A percentile compares a stretch with the other conserved stretches of the same genome.
Conservation (phyloP, 2,113 vertebrate species). For the Esox niger region DNA sequence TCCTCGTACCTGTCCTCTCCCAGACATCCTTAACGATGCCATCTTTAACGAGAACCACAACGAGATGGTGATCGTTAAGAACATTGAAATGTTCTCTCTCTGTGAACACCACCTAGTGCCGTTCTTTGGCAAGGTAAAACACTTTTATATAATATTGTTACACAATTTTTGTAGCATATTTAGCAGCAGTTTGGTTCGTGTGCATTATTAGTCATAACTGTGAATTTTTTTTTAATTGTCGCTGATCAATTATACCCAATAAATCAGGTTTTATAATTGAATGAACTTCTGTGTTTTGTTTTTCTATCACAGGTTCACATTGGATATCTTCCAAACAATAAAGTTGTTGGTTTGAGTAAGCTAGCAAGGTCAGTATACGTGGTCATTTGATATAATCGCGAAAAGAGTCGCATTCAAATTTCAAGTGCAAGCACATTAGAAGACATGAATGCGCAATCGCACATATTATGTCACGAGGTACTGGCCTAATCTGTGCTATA, state of each 20-base stretch:
- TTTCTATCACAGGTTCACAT: conserved; percentile 85
- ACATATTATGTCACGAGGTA: background rate
- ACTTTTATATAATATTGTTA: too few relatives aligned
- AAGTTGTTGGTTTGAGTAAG: conserved; percentile 97
- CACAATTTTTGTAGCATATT: too few relatives aligned
- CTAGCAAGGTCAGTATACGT: conserved; percentile 86
- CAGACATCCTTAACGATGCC: conserved; percentile 95
- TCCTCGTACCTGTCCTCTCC: conserved; percentile 33
- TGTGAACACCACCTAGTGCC: conserved; percentile 98
- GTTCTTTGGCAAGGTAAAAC: conserved; percentile 94
- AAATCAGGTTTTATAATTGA: too few relatives aligned
- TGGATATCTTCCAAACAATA: conserved; percentile 96
- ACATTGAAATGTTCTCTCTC: conserved; percentile 99
- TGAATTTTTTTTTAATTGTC: too few relatives aligned
- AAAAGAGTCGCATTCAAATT: too few relatives aligned
- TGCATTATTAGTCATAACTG: too few relatives aligned
- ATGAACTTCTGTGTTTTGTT: too few relatives aligned
- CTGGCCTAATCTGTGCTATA: background rate
- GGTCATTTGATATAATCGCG: too few relatives aligned
- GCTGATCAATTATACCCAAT: too few relatives aligned
- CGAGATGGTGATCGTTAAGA: conserved; percentile 99
- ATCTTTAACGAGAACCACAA: conserved; percentile 98
- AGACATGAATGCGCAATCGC: too few relatives aligned
- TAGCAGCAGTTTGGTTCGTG: too few relatives aligned
- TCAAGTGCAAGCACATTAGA: too few relatives aligned